Evolutionary conservation across 92 coral and sea anemone species (phyloP), one percentile per base, ranked within the genome.

Genomic region (Palythoa caribaeorum): DNA sequence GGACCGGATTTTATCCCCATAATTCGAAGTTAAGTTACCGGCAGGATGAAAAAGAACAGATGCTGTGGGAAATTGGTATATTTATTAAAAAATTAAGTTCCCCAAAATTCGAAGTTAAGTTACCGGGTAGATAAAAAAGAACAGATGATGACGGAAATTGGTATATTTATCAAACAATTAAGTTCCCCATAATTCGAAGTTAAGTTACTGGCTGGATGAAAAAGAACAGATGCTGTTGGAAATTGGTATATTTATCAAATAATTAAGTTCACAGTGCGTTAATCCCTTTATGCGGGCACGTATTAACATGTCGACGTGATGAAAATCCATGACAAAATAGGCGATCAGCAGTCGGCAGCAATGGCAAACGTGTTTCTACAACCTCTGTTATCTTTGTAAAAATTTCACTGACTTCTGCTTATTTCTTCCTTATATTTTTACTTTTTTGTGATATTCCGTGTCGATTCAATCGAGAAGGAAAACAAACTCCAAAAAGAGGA

Each of bases 321-420:
- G 14, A 53, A 53, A 14, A 28, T 28, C 28, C 28, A 28, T 28
- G 28, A 28, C 28, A 28, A 28, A 28, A 14, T 12, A 1, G 63
- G n/a, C 37, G 72, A 38, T 66, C 72, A 66, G 39, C 72, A 38
- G 72, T 66, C 72, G 39, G 8, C 72, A 5, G 39, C 72, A 66
- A 21, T 66, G 72, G 72, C 12, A 11, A 38, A 66, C 72, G 39
- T 66, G 72, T 66, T 66, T 66, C 72, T 66, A 66, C 38, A 66
- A 66, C 72, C 72, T 66, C 72, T 38, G 72, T 28, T 66, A 66
- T 21, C 72, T 66, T 66, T 66, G 72, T 66, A n/a, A 39, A 65
- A 65, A 65, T 65, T 65, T 65, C 71, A 65, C 71, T 57, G 63
- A 57, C 63, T 9, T 57, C 63, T 17, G 36, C 71, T 65, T 65